These are phyloP conservation scores for Pandemis corylana DNA, from an alignment of 2,888 invertebrate species.

Conservation along the genomic window DNA sequence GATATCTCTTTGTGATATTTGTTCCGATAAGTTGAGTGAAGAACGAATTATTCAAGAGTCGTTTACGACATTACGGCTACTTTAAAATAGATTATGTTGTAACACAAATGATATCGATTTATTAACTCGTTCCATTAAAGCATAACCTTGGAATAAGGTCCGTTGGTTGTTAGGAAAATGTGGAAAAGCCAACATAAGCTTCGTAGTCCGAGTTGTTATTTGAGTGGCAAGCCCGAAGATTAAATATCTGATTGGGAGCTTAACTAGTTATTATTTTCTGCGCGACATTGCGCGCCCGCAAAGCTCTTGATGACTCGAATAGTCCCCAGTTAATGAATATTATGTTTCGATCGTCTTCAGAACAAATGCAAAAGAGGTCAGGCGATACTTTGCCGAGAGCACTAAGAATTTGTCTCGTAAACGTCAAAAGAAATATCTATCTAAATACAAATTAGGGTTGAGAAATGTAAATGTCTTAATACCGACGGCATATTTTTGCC, in stretches of 20 bases:
- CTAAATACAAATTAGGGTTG: constrained; percentile 23
- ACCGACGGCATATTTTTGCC: background rate
- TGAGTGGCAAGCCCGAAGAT: constrained; percentile 54
- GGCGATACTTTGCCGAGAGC: constrained; percentile 3
- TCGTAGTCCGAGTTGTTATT: constrained; percentile 50
- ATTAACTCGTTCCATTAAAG: constrained; percentile 12
- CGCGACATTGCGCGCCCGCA: constrained; percentile 44
- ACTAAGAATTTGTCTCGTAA: constrained; percentile 20
- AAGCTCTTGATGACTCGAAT: constrained; percentile 48
- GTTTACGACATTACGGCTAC: background rate
- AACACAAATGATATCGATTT: constrained; percentile 12
- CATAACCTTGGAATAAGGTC: constrained; percentile 12
- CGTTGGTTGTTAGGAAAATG: constrained; percentile 28
- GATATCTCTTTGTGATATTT: background rate
- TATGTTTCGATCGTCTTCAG: constrained; percentile 44
- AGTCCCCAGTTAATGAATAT: constrained; percentile 54
- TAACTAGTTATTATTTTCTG: constrained; percentile 61
- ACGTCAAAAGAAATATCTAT: constrained; percentile 9
- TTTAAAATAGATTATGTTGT: background rate
- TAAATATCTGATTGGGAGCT: constrained; percentile 67
- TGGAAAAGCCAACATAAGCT: constrained; percentile 42
- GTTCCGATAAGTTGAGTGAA: background rate
- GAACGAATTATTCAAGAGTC: background rate
- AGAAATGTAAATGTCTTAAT: constrained; percentile 1
- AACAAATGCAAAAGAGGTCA: constrained; percentile 16